Conservation (phyloP, 2,888 invertebrate species). For the Rhamphomyia laevipes region DNA sequence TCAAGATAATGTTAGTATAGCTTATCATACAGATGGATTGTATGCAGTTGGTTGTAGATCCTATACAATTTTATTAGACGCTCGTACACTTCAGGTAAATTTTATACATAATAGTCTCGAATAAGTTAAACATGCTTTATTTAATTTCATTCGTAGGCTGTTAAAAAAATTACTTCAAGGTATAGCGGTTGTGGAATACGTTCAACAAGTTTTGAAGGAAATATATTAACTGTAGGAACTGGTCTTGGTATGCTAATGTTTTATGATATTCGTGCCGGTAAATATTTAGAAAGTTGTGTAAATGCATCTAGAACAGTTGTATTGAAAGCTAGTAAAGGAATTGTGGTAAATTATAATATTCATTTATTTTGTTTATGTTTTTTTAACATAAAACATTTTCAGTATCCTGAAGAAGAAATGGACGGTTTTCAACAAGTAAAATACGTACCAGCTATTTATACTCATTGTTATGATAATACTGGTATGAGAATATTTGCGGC, state of each 20-base stretch:
- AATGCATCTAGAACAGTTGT: conserved; percentile 80
- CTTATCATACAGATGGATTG: conserved; percentile 71
- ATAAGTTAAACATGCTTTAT: neutral
- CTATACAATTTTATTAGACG: conserved; percentile 80
- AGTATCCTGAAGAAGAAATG: conserved; percentile 79
- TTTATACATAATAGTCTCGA: neutral
- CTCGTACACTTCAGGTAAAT: conserved; percentile 64
- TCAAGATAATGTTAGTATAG: conserved; percentile 88
- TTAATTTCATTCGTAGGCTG: conserved; percentile 39
- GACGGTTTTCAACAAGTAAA: conserved; percentile 75
- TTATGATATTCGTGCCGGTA: conserved; percentile 83
- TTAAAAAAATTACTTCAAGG: conserved; percentile 69
- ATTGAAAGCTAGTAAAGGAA: conserved; percentile 77
- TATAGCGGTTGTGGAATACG: conserved; percentile 87
- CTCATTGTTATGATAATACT: conserved; percentile 88
- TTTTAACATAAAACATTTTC: conserved; percentile 16
- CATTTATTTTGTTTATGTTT: conserved; percentile 4
- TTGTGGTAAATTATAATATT: conserved; percentile 51
- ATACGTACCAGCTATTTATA: conserved; percentile 89
- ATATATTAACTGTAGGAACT: conserved; percentile 86
- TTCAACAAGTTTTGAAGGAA: conserved; percentile 81
- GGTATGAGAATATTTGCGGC: conserved; percentile 89
- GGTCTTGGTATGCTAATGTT: conserved; percentile 86
- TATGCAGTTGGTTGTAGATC: conserved; percentile 93
- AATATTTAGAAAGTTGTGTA: conserved; percentile 82